Percentiles rank a stretch among this genome's conserved stretches.
Conservation (phyloP, 2,113 vertebrate species). For the Menura novaehollandiae region DNA sequence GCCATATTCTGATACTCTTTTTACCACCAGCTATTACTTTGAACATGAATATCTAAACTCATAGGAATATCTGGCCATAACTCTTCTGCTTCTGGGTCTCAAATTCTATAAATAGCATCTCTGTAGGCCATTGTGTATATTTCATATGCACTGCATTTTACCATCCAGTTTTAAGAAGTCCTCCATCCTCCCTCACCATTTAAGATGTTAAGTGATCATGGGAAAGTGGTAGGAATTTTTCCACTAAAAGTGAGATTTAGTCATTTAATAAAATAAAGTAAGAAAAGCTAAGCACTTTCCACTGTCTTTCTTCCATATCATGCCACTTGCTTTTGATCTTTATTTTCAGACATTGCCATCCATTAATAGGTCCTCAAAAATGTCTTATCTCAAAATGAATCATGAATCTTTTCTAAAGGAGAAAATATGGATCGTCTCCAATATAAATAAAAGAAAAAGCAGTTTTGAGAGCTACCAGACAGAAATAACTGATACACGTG, state of each 20-base stretch:
- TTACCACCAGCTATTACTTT: background rate
- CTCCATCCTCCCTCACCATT: background rate
- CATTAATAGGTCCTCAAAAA: background rate
- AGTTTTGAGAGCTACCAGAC: background rate
- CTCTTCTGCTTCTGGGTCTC: background rate
- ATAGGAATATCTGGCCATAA: background rate
- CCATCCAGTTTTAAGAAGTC: background rate
- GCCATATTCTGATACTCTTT: background rate
- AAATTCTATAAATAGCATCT: background rate
- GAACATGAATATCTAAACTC: background rate
- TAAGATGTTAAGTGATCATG: background rate
- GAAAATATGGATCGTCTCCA: fast-evolving
- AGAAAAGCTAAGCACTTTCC: background rate
- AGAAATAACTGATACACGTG: background rate
- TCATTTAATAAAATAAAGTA: background rate
- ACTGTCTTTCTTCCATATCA: background rate
- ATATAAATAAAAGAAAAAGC: background rate
- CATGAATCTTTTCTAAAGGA: background rate
- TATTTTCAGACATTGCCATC: background rate
- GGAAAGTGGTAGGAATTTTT: background rate
- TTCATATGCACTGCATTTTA: background rate
- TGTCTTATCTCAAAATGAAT: background rate
- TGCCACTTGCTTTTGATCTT: background rate
- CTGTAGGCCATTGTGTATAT: background rate
- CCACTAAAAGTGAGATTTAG: background rate